Evolutionary conservation across 2,888 invertebrate species (phyloP).

Genomic region (Aspidiotus rigidus): DNA sequence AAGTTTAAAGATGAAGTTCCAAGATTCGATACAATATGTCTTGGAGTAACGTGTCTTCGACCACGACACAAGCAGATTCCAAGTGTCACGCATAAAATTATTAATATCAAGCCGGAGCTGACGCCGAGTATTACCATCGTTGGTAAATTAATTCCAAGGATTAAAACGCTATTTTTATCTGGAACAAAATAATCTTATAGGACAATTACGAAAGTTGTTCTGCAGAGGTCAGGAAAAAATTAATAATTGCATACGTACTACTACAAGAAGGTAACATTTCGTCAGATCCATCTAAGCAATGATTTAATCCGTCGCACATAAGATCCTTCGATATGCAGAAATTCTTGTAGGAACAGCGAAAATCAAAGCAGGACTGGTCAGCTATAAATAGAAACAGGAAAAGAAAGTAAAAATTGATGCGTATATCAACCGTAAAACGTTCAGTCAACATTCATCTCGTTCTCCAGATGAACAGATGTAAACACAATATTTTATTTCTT

Average conservation of each 20-base stretch:
- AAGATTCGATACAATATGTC: slow-evolving; percentile 22
- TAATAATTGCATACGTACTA: slow-evolving; percentile 52
- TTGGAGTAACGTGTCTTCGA: slow-evolving; percentile 12
- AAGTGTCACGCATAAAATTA: slow-evolving; percentile 16
- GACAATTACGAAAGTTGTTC: background rate
- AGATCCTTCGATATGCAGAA: slow-evolving; percentile 88
- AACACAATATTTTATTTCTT: no score
- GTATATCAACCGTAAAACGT: no score
- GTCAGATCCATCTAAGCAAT: slow-evolving; percentile 88
- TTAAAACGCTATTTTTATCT: slow-evolving; percentile 23
- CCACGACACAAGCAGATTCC: slow-evolving; percentile 23
- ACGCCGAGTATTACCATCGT: slow-evolving; percentile 19
- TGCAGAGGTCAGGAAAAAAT: background rate
- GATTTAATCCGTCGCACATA: slow-evolving; percentile 84
- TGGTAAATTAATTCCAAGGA: slow-evolving; percentile 19
- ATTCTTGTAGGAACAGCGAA: slow-evolving; percentile 58
- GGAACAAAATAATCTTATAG: background rate
- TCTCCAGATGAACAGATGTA: no score
- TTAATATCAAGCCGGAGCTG: slow-evolving; percentile 16
- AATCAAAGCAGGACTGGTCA: slow-evolving; percentile 79
- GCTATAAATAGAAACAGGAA: slow-evolving; percentile 39
- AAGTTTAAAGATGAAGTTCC: slow-evolving; percentile 26
- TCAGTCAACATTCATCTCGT: no score
- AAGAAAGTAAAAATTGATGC: no score
- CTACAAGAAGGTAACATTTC: slow-evolving; percentile 73